Percentiles rank a stretch among this genome's conserved stretches.
These are phyloP conservation scores for Drosophila fungiperda DNA, from an alignment of 2,888 invertebrate genomes.

Conservation along the genomic window DNA sequence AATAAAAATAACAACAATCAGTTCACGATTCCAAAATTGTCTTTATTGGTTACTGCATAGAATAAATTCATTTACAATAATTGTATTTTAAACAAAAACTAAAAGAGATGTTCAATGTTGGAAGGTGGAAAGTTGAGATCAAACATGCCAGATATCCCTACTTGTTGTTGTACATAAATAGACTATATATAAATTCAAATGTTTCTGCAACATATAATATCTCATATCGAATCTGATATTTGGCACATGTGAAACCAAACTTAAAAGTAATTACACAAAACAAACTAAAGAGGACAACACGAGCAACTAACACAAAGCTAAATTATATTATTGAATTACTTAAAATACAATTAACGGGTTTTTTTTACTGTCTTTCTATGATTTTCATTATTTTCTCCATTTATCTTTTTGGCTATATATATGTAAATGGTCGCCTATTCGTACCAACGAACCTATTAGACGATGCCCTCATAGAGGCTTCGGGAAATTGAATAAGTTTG, in stretches of 20 bases:
- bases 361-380: background rate
- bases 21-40: constrained; percentile 21
- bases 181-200: constrained; percentile 22
- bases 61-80: constrained; percentile 14
- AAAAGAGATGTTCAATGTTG: constrained; percentile 11
- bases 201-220: constrained; percentile 4
- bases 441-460: constrained; percentile 30
- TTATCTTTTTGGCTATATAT: background rate
- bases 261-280: background rate
- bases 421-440: constrained; percentile 17
- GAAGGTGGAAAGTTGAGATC: constrained; percentile 38
- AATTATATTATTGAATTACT: constrained; percentile 20
- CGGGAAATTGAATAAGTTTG: constrained; percentile 18
- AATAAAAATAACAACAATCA: background rate
- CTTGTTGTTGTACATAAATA: constrained; percentile 10
- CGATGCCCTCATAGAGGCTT: constrained; percentile 37
- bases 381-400: background rate
- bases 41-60: constrained; percentile 36
- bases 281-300: constrained; percentile 14
- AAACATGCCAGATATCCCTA: constrained; percentile 47
- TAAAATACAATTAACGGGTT: constrained; percentile 22
- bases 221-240: constrained; percentile 22
- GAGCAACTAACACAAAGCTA: constrained; percentile 16
- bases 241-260: constrained; percentile 53
- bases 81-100: constrained; percentile 11